Evolutionary conservation across 1,140 invertebrate species (phyloP), one percentile per base, ranked within the genome.

Genomic region (Drosophila bocki): DNA sequence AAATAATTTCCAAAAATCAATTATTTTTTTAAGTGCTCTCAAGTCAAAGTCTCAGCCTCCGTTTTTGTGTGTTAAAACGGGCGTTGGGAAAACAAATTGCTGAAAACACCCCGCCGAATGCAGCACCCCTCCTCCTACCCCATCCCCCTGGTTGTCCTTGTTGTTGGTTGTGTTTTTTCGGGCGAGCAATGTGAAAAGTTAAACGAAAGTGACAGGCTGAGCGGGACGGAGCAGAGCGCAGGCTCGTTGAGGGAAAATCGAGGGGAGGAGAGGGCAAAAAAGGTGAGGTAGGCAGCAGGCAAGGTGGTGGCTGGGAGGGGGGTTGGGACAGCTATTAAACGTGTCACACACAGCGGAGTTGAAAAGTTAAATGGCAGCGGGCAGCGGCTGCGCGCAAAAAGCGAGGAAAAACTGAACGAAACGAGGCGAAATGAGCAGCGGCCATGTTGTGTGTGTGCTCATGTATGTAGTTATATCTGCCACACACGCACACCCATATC

Each of bases 161-260:
- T 57, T 82, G 53, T 60, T 78, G 80, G 78, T 57, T 71, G 61
- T 63, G 65, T 76, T 64, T 64, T 56, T 79, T 80, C 61, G 65
- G 57, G 61, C 61, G 75, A 56, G 80, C 61, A 71, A 83, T 80
- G 69, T 82, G 75, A 82, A 91, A 91, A 87, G 82, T 91, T 84
- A 87, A 91, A 91, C 80, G 87, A 91, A 91, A 91, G 87, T 91
- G 87, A 91, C 87, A 91, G 82, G 82, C 86, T 39, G 76, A 70
- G 72, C 8, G 64, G 75, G 75, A 57, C 39, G 57, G 12, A 15
- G 56, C 50, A 74, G 17, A 41, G 75, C 33, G 61, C 56, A 64
- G 74, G 68, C 51, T 77, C 59, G 51, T 47, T 50, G 56, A 33
- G 45, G 47, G 57, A 57, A 63, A 47, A 53, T 63, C 44, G 26